A percentile compares a stretch with the other conserved stretches of the same genome.
Evolutionary conservation across 35 echinoderm and acorn worm species (phyloP).

Genomic region (Chiridota heheva): DNA sequence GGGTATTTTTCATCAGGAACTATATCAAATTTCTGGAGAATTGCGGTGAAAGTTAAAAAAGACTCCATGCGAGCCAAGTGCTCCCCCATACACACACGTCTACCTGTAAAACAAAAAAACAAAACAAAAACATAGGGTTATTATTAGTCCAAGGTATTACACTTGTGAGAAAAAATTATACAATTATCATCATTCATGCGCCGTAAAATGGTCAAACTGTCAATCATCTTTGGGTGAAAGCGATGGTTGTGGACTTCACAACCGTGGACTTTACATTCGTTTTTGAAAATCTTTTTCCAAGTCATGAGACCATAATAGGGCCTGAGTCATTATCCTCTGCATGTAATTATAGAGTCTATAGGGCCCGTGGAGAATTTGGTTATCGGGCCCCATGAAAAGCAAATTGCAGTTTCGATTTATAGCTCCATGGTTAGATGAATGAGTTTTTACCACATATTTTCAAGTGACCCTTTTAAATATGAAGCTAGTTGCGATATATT

Average conservation of each 20-base stretch:
- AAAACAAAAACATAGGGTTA: slow-evolving; percentile 12
- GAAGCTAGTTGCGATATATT: no score
- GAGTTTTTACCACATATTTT: no score
- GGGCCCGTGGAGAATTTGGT: no score
- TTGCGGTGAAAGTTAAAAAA: slow-evolving; percentile 38
- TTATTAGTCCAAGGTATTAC: background rate
- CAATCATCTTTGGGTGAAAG: background rate
- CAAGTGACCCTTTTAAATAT: no score
- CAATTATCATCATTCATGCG: background rate
- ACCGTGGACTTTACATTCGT: background rate
- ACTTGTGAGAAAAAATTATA: background rate
- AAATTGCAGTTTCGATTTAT: no score
- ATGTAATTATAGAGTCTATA: no score
- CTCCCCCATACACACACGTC: slow-evolving; percentile 52
- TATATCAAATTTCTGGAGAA: slow-evolving; percentile 47
- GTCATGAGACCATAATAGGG: no score
- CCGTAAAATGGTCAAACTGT: background rate
- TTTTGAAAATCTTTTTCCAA: background rate
- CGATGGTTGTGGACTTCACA: background rate
- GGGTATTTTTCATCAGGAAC: background rate
- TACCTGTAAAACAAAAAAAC: slow-evolving; percentile 9
- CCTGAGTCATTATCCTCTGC: no score
- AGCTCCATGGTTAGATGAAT: no score
- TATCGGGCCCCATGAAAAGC: no score
- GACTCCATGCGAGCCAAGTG: slow-evolving; percentile 53